Conservation (phyloP, 2,113 vertebrate genomes). For the Serinus canaria region DNA sequence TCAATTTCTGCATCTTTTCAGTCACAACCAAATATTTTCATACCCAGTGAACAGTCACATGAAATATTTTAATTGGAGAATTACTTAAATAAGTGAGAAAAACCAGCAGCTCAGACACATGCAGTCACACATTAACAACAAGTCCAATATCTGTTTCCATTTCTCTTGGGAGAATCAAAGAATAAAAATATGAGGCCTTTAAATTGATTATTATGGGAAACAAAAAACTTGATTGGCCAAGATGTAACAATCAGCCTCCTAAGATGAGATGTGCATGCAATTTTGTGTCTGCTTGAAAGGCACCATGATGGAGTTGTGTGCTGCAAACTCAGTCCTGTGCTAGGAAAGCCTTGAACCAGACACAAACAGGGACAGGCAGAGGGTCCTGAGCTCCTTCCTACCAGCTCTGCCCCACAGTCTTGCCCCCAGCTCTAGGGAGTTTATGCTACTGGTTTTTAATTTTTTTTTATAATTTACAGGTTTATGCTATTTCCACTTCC, state of each 20-base stretch:
- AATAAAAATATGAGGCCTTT: neutral
- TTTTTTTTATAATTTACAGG: neutral
- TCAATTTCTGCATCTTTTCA: neutral
- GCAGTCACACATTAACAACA: neutral
- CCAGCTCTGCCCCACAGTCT: rapidly evolving
- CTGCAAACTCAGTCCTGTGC: neutral
- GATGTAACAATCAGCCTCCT: neutral
- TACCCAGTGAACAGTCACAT: neutral
- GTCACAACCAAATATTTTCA: neutral
- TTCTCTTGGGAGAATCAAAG: neutral
- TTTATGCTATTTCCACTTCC: neutral
- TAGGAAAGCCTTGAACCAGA: neutral
- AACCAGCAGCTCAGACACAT: neutral
- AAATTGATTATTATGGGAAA: neutral
- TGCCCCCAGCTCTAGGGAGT: neutral
- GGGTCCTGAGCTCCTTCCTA: neutral
- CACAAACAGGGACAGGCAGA: rapidly evolving
- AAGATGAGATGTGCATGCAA: neutral
- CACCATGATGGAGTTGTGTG: rapidly evolving
- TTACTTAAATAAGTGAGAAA: neutral
- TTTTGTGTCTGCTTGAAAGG: neutral
- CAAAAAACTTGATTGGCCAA: neutral
- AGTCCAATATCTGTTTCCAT: neutral
- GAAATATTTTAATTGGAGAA: neutral
- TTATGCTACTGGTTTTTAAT: neutral